These are phyloP conservation scores for Malacosoma neustria DNA, from an alignment of 2,888 invertebrate species.

Conservation along the genomic window DNA sequence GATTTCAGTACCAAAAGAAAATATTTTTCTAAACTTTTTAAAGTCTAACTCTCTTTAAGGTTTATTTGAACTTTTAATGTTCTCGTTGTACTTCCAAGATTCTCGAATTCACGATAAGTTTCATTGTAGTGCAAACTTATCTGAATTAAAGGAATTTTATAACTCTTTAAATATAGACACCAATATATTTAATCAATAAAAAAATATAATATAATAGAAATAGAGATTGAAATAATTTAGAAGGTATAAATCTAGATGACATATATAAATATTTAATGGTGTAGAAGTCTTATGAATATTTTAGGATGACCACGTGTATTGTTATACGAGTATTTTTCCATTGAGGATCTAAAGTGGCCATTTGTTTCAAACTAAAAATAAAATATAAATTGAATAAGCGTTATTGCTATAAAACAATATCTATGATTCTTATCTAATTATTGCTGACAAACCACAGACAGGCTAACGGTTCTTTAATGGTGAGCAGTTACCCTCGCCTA, in stretches of 20 bases:
- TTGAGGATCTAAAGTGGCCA: too few species aligned
- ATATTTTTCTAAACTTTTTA: slow-evolving; percentile 74
- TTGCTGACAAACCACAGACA: too few species aligned
- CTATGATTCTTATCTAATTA: too few species aligned
- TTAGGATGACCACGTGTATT: too few species aligned
- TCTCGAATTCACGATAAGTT: neutral
- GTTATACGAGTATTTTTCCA: too few species aligned
- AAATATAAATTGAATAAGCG: too few species aligned
- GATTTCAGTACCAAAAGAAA: slow-evolving; percentile 49
- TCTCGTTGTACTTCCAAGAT: slow-evolving; percentile 27
- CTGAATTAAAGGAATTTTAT: slow-evolving; percentile 6
- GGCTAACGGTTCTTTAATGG: too few species aligned
- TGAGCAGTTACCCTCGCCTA: too few species aligned
- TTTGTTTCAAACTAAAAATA: too few species aligned
- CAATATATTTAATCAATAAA: slow-evolving; percentile 4
- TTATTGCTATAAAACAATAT: too few species aligned
- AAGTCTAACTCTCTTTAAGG: slow-evolving; percentile 48
- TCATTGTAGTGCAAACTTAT: too few species aligned
- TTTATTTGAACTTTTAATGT: slow-evolving; percentile 55
- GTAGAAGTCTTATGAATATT: slow-evolving; percentile 47
- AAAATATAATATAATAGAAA: slow-evolving; percentile 16
- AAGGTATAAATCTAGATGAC: slow-evolving; percentile 29
- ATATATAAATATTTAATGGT: slow-evolving; percentile 34
- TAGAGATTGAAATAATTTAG: slow-evolving; percentile 39
- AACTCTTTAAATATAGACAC: slow-evolving; percentile 8